Base-by-base conservation (phyloP, 1,140 invertebrate species). In the Geopemphigus sp. region DNA sequence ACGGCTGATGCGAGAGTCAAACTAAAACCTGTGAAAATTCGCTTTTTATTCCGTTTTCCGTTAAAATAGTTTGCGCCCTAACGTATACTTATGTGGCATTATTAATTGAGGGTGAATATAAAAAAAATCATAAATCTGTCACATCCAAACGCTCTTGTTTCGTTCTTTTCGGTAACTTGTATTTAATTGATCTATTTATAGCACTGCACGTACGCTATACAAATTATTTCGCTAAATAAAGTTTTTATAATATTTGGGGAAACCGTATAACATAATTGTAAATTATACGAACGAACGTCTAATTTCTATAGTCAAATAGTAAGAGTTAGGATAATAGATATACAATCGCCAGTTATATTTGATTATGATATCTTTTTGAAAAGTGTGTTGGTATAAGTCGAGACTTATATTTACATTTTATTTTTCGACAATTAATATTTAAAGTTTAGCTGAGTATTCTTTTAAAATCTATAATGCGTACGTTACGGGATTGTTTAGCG, bases 41-140 rank as follows among this genome's bases (percentile, higher is more conserved):
- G 54, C 50, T 72, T 72, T 72, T 54, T 29, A 54, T 6, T 72
- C 50, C 11, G 17, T 72, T 72, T 63, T 53, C 11, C 50, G 5
- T 24, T 22, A 29, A 54, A 72, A 72, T 24, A 53, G 47, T 53
- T 54, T 4, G 68, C 50, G 15, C 68, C 47, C 68, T 54, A 72
- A 53, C 45, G 66, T 47, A 68, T 50, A 50, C 66, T 72, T 72
- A 53, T 72, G 68, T 29, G 26, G 50, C 50, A 54, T 72, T 72
- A 72, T 72, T 72, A 72, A 72, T 54, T 54, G 68, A 54, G 68
- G 47, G 68, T 54, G 29, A 66, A 45, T 66, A 22, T 66, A 56
- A 78, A 78, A 78, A 47, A 24, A n/a, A 50, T 61, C 74, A 61
- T 78, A 78, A 78, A 78, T 78, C 59, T 78, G 57, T 5, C 39